Percentiles rank a stretch among this genome's conserved stretches.
Evolutionary conservation across 2,113 vertebrate genomes (phyloP).

Genomic region (Anarrhichthys ocellatus): DNA sequence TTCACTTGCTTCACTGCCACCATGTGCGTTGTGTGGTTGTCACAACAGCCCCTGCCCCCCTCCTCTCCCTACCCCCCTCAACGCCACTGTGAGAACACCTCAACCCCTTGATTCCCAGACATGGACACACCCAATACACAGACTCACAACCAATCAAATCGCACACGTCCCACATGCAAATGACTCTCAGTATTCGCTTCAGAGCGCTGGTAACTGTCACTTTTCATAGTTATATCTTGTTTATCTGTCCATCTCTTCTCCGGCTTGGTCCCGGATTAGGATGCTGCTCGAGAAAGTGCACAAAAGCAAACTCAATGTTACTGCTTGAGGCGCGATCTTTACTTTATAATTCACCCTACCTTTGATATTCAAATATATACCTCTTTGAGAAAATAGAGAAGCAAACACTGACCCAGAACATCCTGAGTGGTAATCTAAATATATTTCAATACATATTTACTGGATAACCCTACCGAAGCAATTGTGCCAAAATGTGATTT

Average conservation of each 20-base stretch:
- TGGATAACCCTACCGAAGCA: background rate
- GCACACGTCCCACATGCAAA: constrained; percentile 48
- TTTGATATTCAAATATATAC: background rate
- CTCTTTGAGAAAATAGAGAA: background rate
- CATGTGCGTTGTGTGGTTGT: constrained; percentile 61
- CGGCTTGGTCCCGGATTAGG: constrained; percentile 4
- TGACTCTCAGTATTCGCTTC: constrained; percentile 12
- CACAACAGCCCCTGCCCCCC: constrained; percentile 67
- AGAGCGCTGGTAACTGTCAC: constrained; percentile 59
- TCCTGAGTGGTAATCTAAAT: background rate
- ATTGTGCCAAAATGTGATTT: background rate
- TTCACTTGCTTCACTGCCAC: constrained; percentile 66
- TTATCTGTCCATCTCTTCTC: background rate
- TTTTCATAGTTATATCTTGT: background rate
- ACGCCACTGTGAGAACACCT: constrained; percentile 83
- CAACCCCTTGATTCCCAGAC: constrained; percentile 83
- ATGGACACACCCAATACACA: constrained; percentile 52
- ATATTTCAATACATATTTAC: background rate
- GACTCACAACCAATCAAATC: constrained; percentile 64
- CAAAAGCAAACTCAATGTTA: background rate
- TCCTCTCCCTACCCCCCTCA: constrained; percentile 9
- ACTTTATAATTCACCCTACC: background rate
- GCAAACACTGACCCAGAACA: background rate
- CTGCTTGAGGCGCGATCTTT: background rate
- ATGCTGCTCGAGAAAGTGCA: constrained; percentile 15